Evolutionary conservation across 2,888 invertebrate genomes (phyloP).

Genomic region (Taenaris catops): DNA sequence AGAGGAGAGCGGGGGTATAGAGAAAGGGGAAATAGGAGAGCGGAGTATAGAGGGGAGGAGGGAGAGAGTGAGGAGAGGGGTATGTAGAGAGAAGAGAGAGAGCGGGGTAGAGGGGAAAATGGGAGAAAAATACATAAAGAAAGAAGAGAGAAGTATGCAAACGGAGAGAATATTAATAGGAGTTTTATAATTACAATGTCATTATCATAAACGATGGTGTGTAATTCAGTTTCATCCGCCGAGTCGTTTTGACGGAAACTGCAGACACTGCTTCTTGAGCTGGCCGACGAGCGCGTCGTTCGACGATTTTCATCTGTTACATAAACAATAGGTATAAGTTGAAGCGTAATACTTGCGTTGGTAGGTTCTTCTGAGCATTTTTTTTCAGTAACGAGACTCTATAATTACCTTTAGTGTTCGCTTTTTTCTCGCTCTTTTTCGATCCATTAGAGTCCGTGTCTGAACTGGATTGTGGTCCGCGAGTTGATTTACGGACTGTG

Average conservation of each 20-base stretch:
- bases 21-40: too few relatives aligned
- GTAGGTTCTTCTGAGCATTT: too few relatives aligned
- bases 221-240: slow-evolving; percentile 57
- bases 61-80: too few relatives aligned
- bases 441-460: slow-evolving; percentile 39
- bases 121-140: too few relatives aligned
- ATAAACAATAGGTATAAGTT: too few relatives aligned
- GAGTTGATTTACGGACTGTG: slow-evolving; percentile 43
- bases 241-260: slow-evolving; percentile 43
- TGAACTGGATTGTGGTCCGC: slow-evolving; percentile 37
- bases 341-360: too few relatives aligned
- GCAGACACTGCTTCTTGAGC: slow-evolving; percentile 42
- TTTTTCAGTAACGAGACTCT: too few relatives aligned
- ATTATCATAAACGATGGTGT: slow-evolving; percentile 67
- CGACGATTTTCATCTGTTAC: slow-evolving; percentile 16
- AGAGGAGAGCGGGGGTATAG: too few relatives aligned
- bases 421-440: slow-evolving; percentile 27
- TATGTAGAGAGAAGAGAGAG: background rate
- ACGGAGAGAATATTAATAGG: too few relatives aligned
- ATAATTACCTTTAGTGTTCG: too few relatives aligned
- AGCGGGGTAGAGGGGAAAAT: background rate
- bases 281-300: slow-evolving; percentile 35
- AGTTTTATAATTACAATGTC: slow-evolving; percentile 56
- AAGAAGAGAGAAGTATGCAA: too few relatives aligned
- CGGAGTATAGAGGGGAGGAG: too few relatives aligned